phyloP scores from a whole-genome alignment of 2,888 invertebrate genomes.

The Nasonovia ribisnigri region DNA sequence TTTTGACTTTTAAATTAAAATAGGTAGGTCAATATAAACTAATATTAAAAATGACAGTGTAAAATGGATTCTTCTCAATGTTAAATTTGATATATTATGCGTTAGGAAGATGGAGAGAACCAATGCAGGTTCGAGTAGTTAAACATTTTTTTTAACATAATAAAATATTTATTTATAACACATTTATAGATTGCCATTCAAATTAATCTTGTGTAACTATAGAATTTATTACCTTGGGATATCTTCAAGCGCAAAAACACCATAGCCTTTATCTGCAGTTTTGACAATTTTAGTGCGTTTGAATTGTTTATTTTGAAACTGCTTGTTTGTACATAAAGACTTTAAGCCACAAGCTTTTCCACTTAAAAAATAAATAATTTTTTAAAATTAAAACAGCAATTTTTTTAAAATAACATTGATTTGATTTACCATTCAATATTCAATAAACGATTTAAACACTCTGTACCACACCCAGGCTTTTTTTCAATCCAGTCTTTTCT shows the following conservation, averaged over 20 bases:
- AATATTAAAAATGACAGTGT: no score
- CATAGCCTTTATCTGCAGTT: slow-evolving; percentile 96
- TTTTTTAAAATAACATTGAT: not conserved
- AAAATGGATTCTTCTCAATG: not conserved
- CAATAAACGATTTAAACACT: slow-evolving; percentile 94
- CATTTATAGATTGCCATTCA: not conserved
- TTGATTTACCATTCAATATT: slow-evolving; percentile 94
- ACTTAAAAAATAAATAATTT: slow-evolving; percentile 74
- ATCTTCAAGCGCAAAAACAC: slow-evolving; percentile 83
- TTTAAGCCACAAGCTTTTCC: slow-evolving; percentile 90
- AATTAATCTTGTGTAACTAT: not conserved
- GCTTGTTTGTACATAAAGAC: slow-evolving; percentile 92
- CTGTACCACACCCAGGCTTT: slow-evolving; percentile 91
- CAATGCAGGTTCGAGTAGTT: not conserved
- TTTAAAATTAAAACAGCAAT: not conserved
- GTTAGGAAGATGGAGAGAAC: not conserved
- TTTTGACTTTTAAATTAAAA: not conserved
- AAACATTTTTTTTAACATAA: not conserved
- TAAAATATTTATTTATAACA: slow-evolving; percentile 13
- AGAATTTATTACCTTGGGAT: slow-evolving; percentile 76
- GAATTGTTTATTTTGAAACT: slow-evolving; percentile 90
- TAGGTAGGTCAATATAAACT: not conserved
- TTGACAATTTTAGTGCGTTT: slow-evolving; percentile 86
- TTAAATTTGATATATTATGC: not conserved
- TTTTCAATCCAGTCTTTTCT: slow-evolving; percentile 88